A percentile compares a stretch with the other conserved stretches of the same genome.
These are phyloP conservation scores for Marcusenius ussheri DNA, from an alignment of 2,113 vertebrate species.

Conservation along the genomic window DNA sequence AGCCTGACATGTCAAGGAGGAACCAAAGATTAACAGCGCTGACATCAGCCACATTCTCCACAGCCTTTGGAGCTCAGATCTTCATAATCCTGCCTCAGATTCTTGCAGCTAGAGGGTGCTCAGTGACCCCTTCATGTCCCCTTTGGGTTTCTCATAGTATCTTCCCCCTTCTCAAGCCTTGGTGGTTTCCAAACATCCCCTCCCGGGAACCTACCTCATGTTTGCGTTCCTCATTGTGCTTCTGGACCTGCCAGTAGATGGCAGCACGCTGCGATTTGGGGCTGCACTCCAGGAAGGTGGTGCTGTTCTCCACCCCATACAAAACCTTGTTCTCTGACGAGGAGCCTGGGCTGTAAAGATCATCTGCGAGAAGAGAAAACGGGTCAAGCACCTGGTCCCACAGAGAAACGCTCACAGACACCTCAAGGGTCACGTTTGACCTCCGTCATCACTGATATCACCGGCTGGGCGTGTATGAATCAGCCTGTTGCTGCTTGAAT, in stretches of 20 bases:
- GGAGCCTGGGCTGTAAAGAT: conserved; percentile 58
- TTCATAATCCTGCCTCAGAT: background rate
- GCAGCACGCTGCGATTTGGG: conserved; percentile 86
- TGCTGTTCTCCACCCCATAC: conserved; percentile 96
- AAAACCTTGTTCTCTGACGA: conserved; percentile 80
- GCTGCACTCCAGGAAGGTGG: conserved; percentile 93
- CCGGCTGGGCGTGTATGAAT: background rate
- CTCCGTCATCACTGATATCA: background rate
- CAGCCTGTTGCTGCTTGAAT: background rate
- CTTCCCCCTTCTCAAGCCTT: background rate
- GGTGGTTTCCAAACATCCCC: background rate
- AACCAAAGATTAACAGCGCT: background rate
- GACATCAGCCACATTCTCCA: background rate
- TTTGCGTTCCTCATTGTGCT: conserved; percentile 75
- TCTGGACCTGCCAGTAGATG: conserved; percentile 94
- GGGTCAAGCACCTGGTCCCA: background rate
- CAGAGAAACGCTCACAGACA: background rate
- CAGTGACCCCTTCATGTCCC: background rate
- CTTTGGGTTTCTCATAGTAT: background rate
- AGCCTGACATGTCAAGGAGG: background rate
- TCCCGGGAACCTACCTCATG: conserved; percentile 68
- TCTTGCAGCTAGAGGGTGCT: background rate
- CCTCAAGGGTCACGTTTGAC: background rate
- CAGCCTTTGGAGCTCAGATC: background rate
- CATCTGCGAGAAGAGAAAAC: conserved; percentile 54